Evolutionary conservation across 2,888 invertebrate species (phyloP), one percentile per base, ranked within the genome.

Genomic region (Autographa gamma): DNA sequence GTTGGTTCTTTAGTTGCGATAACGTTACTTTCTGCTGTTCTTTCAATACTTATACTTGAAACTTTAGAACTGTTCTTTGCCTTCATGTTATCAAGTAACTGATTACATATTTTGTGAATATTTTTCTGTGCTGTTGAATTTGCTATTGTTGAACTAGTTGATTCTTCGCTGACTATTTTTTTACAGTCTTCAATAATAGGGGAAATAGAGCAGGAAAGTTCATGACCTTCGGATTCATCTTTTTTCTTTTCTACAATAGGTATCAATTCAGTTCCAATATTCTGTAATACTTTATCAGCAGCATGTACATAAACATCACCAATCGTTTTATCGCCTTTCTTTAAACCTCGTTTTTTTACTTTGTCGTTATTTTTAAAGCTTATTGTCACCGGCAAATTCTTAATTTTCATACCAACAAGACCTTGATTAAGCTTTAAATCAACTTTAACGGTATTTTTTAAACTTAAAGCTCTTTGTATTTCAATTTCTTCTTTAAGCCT

Each of bases 391-490:
- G 48, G 48, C n/a, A 48, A 48, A 56, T 56, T 19, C 13, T 56
- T 81, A 63, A 90, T 80, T 81, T 82, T 90, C 71, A 91, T 77
- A 13, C 91, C 91, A 31, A 91, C 66, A 34, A 90, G 81, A 19
- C 91, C 91, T 75, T 41, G 78, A 71, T 91, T 91, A 68, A 81
- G 87, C 75, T 88, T 90, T 16, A 88, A 84, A 78, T 91, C 85
- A 14, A 91, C 58, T 69, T 79, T 65, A n/a, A 52, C 32, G 7
- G 48, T n/a, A 72, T 85, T 74, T 60, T 74, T 84, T 18, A 72
- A 34, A 1, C 65, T 76, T 13, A 83, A 19, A n/a, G 85, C 82
- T 62, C 41, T 77, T 63, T 68, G 61, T 61, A 80, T 48, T 66
- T 83, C 79, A 7, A 58, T 54, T 11, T 85, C 81, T 38, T 82